Conservation (phyloP, 2,888 invertebrate species). For the Orthosia gracilis region DNA sequence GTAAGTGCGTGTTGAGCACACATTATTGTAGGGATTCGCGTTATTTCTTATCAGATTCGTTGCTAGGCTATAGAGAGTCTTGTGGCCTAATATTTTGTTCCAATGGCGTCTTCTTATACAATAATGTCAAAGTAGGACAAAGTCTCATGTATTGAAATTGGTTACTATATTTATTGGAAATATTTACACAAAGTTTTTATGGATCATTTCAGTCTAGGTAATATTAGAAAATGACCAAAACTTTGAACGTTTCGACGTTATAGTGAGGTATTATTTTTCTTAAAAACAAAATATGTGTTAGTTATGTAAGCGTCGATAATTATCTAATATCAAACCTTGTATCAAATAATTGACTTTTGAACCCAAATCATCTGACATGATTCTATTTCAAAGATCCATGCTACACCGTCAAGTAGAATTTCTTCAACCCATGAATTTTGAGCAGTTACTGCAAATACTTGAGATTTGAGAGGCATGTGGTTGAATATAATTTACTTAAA, state of each 20-base stretch:
- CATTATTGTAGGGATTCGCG: constrained; percentile 30
- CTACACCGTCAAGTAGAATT: not conserved
- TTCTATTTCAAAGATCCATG: not conserved
- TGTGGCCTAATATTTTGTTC: not conserved
- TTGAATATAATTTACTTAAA: constrained; percentile 22
- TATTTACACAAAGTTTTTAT: constrained; percentile 7
- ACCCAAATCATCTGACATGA: not conserved
- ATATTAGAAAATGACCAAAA: no score
- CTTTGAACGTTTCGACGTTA: not conserved
- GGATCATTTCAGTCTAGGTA: not conserved
- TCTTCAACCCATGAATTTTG: not conserved
- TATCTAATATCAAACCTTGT: not conserved
- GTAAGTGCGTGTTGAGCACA: constrained; percentile 37
- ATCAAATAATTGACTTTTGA: no score
- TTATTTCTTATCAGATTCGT: constrained; percentile 46
- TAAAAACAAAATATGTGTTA: not conserved
- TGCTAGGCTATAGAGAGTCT: constrained; percentile 10
- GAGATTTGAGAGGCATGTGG: not conserved
- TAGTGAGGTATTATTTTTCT: not conserved
- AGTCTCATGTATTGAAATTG: constrained; percentile 23
- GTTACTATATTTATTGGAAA: constrained; percentile 24
- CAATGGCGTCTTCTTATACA: constrained; percentile 12
- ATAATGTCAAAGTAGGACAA: constrained; percentile 19
- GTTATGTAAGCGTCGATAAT: not conserved
- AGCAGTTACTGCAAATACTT: not conserved